Base-by-base conservation (phyloP, 1,140 invertebrate species). In the Drosophila pruinosa region DNA sequence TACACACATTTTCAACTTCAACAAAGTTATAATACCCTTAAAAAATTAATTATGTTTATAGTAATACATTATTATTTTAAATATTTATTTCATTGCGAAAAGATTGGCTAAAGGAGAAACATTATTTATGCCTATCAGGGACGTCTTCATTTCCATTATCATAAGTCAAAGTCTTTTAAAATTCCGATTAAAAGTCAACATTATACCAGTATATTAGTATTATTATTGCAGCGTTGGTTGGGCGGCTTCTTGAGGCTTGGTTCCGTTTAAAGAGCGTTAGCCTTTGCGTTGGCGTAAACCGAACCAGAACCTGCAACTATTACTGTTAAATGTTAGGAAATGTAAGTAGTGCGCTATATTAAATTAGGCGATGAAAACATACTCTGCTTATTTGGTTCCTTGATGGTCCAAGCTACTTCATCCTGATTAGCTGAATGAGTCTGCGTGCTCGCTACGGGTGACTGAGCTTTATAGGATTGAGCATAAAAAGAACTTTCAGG, bases 391-490 rank as follows among this genome's bases (percentile, higher is more conserved):
- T 67, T 38, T 0, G 57, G 61, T 15, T 77, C 41, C 26, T 52
- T 64, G 14, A 63, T 43, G 36, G 6, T 82, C 78, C 78, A 82
- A 1, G 53, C 67, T 4, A 57, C 12, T 26, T 80, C 41, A 3
- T 19, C 62, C 3, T 52, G 68, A 4, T 64, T 52, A n/a, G 3
- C 5, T 6, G 21, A 10, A 41, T 26, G 8, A 6, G 14, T 14
- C 22, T 0, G 21, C 15, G 53, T 2, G 2, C 59, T 22, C 4
- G 58, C 19, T 3, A 28, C 22, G 2, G 14, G 12, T 6, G 26
- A 15, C 24, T 68, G 50, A 14, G 14, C 5, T 8, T 28, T 39
- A 22, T 75, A 82, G 12, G 41, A 8, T 12, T 62, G 8, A 8
- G 21, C 3, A 41, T 64, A 39, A 2, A 24, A 5, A 8, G 7